Percentiles rank a stretch among this genome's conserved stretches.
phyloP scores from a whole-genome alignment of 2,797 vertebrate species.

The Channallabes apus region DNA sequence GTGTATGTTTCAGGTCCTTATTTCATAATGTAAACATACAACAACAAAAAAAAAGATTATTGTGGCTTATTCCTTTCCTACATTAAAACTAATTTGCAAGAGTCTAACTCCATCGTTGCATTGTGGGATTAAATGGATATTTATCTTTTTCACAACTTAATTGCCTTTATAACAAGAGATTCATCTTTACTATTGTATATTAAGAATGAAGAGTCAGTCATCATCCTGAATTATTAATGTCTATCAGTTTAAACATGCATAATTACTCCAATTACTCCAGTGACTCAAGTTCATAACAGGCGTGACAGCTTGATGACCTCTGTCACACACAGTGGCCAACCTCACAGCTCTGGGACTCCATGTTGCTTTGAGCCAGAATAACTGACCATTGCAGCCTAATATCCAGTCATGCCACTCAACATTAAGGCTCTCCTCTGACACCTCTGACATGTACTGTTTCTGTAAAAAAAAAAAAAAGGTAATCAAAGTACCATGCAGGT shows the following conservation, averaged over 20 bases:
- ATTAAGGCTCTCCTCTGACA: slow-evolving; percentile 51
- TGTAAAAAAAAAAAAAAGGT: background rate
- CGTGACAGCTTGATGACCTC: background rate
- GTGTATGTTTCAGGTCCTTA: background rate
- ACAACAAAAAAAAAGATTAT: background rate
- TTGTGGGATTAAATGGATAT: background rate
- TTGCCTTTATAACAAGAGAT: background rate
- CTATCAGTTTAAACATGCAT: background rate
- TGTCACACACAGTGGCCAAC: slow-evolving; percentile 1
- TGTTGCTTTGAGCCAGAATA: slow-evolving; percentile 28
- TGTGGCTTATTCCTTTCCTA: background rate
- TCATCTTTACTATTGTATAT: background rate
- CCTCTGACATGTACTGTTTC: slow-evolving; percentile 27
- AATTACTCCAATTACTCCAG: background rate
- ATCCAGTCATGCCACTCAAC: slow-evolving; percentile 47
- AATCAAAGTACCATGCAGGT: background rate
- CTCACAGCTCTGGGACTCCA: slow-evolving; percentile 1
- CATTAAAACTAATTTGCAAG: background rate
- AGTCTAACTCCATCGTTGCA: too few species aligned
- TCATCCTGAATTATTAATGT: slow-evolving; percentile 2
- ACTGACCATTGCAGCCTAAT: slow-evolving; percentile 62
- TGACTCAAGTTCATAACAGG: background rate
- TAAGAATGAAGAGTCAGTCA: slow-evolving; percentile 8
- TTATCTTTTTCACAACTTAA: background rate
- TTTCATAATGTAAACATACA: background rate